Percentiles rank a stretch among this genome's conserved stretches.
Evolutionary conservation across 2,888 invertebrate species (phyloP).

Genomic region (Idaea dimidiata): DNA sequence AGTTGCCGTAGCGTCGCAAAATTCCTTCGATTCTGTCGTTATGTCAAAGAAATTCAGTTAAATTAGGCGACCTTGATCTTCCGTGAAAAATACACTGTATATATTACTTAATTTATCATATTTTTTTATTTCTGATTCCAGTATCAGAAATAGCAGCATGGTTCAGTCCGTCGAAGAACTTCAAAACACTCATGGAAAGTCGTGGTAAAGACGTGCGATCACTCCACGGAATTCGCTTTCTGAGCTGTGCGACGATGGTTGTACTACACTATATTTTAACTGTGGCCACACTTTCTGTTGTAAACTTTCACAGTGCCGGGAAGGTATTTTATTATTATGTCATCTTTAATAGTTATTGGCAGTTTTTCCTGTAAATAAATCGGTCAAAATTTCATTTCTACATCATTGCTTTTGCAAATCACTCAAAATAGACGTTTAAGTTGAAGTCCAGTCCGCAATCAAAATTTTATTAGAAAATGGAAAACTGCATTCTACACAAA

Average conservation of each 20-base stretch:
- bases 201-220: background rate
- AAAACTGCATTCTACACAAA: no score
- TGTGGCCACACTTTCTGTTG: background rate
- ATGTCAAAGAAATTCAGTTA: no score
- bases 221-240: slow-evolving; percentile 8
- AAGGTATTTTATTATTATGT: background rate
- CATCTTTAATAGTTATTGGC: background rate
- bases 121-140: background rate
- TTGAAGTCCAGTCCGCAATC: no score
- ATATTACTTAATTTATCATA: background rate
- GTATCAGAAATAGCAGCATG: slow-evolving; percentile 4
- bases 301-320: background rate
- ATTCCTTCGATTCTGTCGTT: no score
- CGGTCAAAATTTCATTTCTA: no score
- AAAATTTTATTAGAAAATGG: no score
- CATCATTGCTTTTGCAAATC: no score
- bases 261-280: background rate
- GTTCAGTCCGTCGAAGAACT: slow-evolving; percentile 9
- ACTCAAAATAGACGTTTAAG: no score
- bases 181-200: slow-evolving; percentile 1
- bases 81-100: background rate
- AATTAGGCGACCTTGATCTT: background rate
- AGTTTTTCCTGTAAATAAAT: no score
- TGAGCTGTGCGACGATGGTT: background rate
- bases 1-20: no score